Base-by-base conservation (phyloP, 1,140 invertebrate species). In the Lethocerus indicus region DNA sequence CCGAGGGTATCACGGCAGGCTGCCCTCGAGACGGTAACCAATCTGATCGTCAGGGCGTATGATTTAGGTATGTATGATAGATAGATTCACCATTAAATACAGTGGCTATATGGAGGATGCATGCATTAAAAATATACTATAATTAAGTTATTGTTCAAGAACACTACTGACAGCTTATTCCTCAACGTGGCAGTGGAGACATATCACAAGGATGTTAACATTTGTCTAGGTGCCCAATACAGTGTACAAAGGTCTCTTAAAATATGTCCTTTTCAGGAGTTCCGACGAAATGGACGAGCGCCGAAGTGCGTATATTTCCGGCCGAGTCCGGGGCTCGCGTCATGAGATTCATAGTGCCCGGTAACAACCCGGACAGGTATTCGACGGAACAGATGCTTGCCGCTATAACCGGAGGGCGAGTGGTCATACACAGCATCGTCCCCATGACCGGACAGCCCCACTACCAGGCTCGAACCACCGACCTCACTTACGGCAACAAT, bases 341-440 rank as follows among this genome's bases (percentile, higher is more conserved):
- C 23, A 78, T 88, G 61, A 74, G 76, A 12, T 88, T 88, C 62
- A 76, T 87, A 45, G 74, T 88, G 35, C 79, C 81, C 3, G 81
- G 78, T 25, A 68, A 71, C 39, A 46, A 52, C 12, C 76, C 77
- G 7, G 76, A 87, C 61, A 74, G 78, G 54, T 64, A 67, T 50
- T 76, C 78, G 54, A 73, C 82, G 24, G 76, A 83, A 61, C 73
- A 79, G 57, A 77, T 79, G 21, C 67, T 89, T 16, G 76, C 75
- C 26, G 73, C 77, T 27, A 71, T 88, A 27, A 85, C 84, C 1
- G 84, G 84, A 14, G 80, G 78, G 18, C 74, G 73, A 61, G 79
- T 87, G 0, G 75, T 71, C 27, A 81, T 88, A 37, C 69, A 80
- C 54, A 73, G 79, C 35, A 76, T 87, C 13, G 73, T 77, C 53